phyloP scores from a whole-genome alignment of 2,113 vertebrate species.

The Geothlypis trichas region DNA sequence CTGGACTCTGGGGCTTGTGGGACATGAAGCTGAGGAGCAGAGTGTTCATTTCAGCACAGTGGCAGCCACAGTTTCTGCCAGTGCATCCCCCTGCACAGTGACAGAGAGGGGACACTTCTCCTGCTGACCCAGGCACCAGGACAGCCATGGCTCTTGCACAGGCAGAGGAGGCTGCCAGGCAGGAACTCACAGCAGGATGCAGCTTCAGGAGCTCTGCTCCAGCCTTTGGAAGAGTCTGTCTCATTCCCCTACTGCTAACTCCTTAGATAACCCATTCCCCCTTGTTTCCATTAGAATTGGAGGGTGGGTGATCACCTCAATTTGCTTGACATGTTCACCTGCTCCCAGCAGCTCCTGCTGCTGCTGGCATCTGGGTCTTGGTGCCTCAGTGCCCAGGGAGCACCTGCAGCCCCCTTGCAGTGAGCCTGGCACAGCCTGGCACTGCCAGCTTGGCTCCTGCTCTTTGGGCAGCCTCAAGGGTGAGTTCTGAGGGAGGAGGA shows the following conservation, averaged over 20 bases:
- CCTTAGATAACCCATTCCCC: fast-evolving
- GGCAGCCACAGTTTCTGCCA: not conserved
- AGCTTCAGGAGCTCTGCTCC: not conserved
- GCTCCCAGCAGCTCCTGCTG: not conserved
- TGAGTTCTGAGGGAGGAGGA: not conserved
- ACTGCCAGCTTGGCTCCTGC: fast-evolving
- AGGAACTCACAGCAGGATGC: not conserved
- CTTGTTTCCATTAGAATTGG: not conserved
- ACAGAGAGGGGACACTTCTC: not conserved
- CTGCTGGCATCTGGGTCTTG: not conserved
- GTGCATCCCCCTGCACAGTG: not conserved
- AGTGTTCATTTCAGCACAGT: not conserved
- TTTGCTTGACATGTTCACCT: not conserved
- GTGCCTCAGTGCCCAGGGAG: not conserved
- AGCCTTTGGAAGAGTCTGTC: not conserved
- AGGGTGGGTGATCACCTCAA: fast-evolving
- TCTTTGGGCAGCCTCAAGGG: not conserved
- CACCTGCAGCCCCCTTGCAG: not conserved
- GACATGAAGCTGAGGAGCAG: fast-evolving
- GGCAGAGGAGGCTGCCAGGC: not conserved
- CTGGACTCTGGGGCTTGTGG: not conserved
- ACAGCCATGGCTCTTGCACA: not conserved
- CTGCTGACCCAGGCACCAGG: not conserved
- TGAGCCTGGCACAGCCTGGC: no score
- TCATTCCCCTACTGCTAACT: not conserved